These are phyloP conservation scores for Indicator indicator DNA, from an alignment of 2,113 vertebrate genomes.

Conservation along the genomic window DNA sequence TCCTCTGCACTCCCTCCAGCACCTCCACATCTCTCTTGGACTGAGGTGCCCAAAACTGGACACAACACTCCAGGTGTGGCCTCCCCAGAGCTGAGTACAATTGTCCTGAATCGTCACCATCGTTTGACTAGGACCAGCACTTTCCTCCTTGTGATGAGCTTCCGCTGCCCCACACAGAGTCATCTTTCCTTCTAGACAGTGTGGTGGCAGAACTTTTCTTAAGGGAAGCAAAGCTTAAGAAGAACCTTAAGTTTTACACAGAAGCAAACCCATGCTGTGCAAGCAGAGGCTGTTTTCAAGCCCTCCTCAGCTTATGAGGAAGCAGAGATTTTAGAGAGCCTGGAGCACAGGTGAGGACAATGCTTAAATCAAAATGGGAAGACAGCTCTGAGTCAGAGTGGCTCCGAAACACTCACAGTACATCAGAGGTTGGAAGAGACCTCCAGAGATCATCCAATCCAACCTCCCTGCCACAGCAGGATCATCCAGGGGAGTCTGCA, in stretches of 20 bases:
- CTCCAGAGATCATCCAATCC: too few species aligned
- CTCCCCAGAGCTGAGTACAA: too few species aligned
- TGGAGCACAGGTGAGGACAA: not conserved
- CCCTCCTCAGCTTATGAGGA: not conserved
- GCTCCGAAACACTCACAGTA: not conserved
- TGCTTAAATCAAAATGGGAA: not conserved
- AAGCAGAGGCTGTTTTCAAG: not conserved
- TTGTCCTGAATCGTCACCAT: not conserved
- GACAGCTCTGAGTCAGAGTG: not conserved
- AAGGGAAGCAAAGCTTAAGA: not conserved
- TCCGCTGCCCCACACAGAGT: fast-evolving
- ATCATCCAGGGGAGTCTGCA: too few species aligned
- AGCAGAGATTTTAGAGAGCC: not conserved
- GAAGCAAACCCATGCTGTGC: fast-evolving
- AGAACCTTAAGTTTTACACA: not conserved
- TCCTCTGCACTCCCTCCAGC: too few species aligned
- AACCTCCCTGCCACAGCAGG: too few species aligned
- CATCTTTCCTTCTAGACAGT: not conserved
- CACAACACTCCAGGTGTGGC: too few species aligned
- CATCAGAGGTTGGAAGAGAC: too few species aligned
- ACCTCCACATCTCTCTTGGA: too few species aligned
- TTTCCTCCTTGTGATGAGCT: not conserved
- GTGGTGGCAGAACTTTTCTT: not conserved
- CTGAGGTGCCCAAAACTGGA: too few species aligned
- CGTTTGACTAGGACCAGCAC: not conserved